A percentile compares a stretch with the other conserved stretches of the same genome.
These are phyloP conservation scores for Grus americana DNA, from an alignment of 2,113 vertebrate genomes.

Conservation along the genomic window DNA sequence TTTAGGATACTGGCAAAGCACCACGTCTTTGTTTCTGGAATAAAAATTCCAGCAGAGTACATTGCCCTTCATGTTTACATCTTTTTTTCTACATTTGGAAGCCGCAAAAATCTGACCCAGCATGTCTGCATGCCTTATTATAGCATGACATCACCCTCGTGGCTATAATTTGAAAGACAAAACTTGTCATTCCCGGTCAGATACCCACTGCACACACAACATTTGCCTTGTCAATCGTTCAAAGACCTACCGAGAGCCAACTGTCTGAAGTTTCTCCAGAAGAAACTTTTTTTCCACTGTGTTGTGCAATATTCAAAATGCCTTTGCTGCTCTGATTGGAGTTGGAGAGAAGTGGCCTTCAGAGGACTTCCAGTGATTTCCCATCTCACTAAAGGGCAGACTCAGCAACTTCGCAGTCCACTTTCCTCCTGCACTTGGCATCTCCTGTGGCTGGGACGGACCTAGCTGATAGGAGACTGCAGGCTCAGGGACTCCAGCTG, in stretches of 20 bases:
- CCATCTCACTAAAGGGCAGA: not conserved
- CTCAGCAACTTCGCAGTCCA: not conserved
- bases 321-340: not conserved
- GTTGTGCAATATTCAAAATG: not conserved
- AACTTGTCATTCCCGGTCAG: conserved; percentile 26
- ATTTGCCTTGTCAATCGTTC: not conserved
- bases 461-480: not conserved
- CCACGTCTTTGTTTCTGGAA: not conserved
- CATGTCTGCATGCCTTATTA: conserved; percentile 9
- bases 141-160: conserved; percentile 10
- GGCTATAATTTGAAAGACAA: conserved; percentile 31
- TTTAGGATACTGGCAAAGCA: conserved; percentile 3
- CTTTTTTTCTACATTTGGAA: not conserved
- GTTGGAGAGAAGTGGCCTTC: not conserved
- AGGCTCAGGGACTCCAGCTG: not conserved
- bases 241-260: not conserved
- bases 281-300: not conserved
- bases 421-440: not conserved
- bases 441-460: not conserved
- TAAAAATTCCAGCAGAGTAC: not conserved
- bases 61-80: not conserved
- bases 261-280: conserved; percentile 2
- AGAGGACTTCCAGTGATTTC: not conserved
- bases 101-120: not conserved
- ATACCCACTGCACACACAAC: not conserved